Evolutionary conservation across 1,140 invertebrate genomes (phyloP), one percentile per base, ranked within the genome.

Genomic region (Bactericera cockerelli): DNA sequence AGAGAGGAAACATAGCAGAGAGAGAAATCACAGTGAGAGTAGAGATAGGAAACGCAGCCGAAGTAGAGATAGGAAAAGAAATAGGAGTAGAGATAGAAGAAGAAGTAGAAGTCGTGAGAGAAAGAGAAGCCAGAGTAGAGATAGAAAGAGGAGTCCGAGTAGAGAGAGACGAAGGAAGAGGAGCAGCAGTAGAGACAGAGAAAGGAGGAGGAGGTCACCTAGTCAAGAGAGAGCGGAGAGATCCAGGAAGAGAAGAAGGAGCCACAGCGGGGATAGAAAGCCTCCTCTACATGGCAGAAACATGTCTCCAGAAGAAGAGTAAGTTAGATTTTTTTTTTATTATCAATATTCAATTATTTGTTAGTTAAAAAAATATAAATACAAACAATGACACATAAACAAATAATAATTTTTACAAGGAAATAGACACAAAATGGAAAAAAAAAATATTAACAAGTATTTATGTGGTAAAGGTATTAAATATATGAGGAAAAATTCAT

Each of bases 171-270:
- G 56, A 22, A 59, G 58, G 56, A 21, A 36, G 26, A 55, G 64
- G 57, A 61, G 66, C 57, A 65, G 61, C 58, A 67, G 59, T 65
- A 62, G 59, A 39, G 66, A 67, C 57, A 70, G 67, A 62, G 68
- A 66, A 55, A 66, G 68, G 19, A 67, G 61, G 24, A 69, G 70
- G 60, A 31, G 70, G 71, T 59, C 67, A 65, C 8, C 66, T 65
- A 31, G 62, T 65, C 62, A 59, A 67, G 49, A 68, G 64, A 60
- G 59, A n/a, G n/a, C n/a, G 64, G 28, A 31, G 28, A 31, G 28
- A 31, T 31, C 28, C 70, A 68, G 67, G 63, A 65, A 66, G 39
- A 67, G 65, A 24, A 67, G 70, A 49, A 69, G 65, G 59, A 68
- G 67, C 22, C 68, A 65, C 33, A 70, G 63, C 16, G 53, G 38